Base-by-base conservation (phyloP, 2,888 invertebrate genomes). In the Formica aserva region DNA sequence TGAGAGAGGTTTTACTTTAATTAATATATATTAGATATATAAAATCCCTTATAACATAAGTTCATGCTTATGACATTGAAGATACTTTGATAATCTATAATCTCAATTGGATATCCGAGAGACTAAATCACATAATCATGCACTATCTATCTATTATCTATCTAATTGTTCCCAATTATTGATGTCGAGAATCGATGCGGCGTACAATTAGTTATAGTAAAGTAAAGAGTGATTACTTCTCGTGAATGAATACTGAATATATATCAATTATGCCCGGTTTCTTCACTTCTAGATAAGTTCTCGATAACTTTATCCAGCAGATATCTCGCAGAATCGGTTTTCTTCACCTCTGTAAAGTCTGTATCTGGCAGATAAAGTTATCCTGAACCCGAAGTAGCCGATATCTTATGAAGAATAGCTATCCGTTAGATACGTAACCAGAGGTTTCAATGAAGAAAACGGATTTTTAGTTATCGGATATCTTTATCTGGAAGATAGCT, bases 121-220 rank as follows among this genome's bases (percentile, higher is more conserved):
- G 11, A 48, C 72, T 80, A 80, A 80, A 72, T 80, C 60, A 80
- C 78, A 60, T 71, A 72, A 80, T 71, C 60, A 78, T 80, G 78
- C 72, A 80, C 45, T 52, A 52, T 52, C n/a, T 48, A 48, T n/a
- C 52, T 52, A 38, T 22, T 77, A 18, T 69, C 41, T 77, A 18
- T 69, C 32, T 78, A 78, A 78, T 15, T 66, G 52, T n/a, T 38
- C 38, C n/a, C 57, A 29, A 69, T 60, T 45, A 32, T 69, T 52
- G 60, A 60, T 32, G 3, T 45, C 32, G 18, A 32, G 18, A 72
- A 72, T 60, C 71, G 38, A 67, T 38, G 38, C 38, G 18, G 60
- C 13, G 18, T 72, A 41, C 41, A 69, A 71, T 78, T 60, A 71
- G 22, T 60, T 60, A 45, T 72, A 26, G 32, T 48, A 62, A 60